Percentiles rank a stretch among this genome's conserved stretches.
Conservation (phyloP, 2,113 vertebrate species). For the Lanius ludovicianus region DNA sequence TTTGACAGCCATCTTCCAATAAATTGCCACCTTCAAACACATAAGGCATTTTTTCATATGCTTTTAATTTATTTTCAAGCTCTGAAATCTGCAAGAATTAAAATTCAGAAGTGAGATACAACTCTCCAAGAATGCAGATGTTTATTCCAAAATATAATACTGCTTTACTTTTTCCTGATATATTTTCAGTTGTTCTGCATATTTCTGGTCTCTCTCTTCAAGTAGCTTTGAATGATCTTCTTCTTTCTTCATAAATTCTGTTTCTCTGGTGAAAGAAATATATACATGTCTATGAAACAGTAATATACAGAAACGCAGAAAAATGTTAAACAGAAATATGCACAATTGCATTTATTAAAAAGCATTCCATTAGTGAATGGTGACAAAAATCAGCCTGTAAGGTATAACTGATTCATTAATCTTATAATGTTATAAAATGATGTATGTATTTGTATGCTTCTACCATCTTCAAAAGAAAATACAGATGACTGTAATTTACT, state of each 20-base stretch:
- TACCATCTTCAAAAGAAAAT: not conserved
- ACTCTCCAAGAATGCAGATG: not conserved
- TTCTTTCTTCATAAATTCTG: constrained; percentile 87
- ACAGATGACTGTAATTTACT: not conserved
- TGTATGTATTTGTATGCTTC: not conserved
- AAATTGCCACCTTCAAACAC: constrained; percentile 8
- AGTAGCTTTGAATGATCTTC: constrained; percentile 80
- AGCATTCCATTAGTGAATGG: not conserved
- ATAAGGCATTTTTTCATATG: constrained; percentile 45
- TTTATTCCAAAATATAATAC: not conserved
- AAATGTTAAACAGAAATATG: not conserved
- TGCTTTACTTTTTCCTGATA: constrained; percentile 81
- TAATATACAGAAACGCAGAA: not conserved
- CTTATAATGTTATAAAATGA: not conserved
- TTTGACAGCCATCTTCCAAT: constrained; percentile 5
- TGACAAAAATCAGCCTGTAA: not conserved
- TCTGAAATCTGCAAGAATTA: constrained; percentile 73
- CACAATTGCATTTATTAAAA: not conserved
- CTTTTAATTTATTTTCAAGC: constrained; percentile 74
- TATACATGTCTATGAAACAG: not conserved
- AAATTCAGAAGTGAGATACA: constrained; percentile 13
- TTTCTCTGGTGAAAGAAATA: constrained; percentile 77
- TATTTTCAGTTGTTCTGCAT: constrained; percentile 79
- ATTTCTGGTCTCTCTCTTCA: constrained; percentile 83
- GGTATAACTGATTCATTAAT: not conserved